Evolutionary conservation across 2,888 invertebrate genomes (phyloP).

Genomic region (Caenorhabditis uteleia): DNA sequence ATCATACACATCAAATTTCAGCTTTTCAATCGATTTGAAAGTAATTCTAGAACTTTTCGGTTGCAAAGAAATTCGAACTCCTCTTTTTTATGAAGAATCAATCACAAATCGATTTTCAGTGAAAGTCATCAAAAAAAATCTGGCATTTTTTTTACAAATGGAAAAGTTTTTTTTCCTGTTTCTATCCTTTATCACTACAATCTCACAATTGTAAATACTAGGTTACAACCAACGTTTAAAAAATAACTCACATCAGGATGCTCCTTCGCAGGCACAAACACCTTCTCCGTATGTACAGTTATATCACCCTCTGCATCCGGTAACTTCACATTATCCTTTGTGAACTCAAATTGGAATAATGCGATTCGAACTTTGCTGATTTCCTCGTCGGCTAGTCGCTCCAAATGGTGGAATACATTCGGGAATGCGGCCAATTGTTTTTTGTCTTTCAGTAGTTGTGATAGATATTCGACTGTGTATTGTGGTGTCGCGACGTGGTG

Average conservation of each 20-base stretch:
- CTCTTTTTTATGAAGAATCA: neutral
- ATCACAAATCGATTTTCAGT: too few relatives aligned
- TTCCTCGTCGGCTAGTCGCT: slow-evolving; percentile 98
- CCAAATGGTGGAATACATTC: slow-evolving; percentile 98
- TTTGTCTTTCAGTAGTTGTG: slow-evolving; percentile 99
- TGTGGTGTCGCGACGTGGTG: slow-evolving; percentile 15
- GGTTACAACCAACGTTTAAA: too few relatives aligned
- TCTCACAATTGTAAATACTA: too few relatives aligned
- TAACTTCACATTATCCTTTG: slow-evolving; percentile 75
- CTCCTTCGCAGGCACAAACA: slow-evolving; percentile 98
- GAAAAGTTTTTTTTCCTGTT: too few relatives aligned
- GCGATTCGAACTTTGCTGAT: slow-evolving; percentile 96
- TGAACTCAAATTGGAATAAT: slow-evolving; percentile 98
- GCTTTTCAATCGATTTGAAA: too few relatives aligned
- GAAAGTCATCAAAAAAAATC: too few relatives aligned
- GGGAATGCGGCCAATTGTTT: slow-evolving; percentile 99
- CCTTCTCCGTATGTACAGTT: slow-evolving; percentile 94
- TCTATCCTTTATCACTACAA: too few relatives aligned
- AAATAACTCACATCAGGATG: slow-evolving; percentile 91
- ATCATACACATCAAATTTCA: too few relatives aligned
- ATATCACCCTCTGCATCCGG: slow-evolving; percentile 72
- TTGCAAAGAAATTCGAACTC: too few relatives aligned
- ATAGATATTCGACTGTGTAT: slow-evolving; percentile 97
- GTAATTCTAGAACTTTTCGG: too few relatives aligned
- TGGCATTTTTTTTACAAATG: too few relatives aligned